Percentiles rank a stretch among this genome's conserved stretches.
Conservation (phyloP, 1,140 invertebrate species). For the Ephestia elutella region DNA sequence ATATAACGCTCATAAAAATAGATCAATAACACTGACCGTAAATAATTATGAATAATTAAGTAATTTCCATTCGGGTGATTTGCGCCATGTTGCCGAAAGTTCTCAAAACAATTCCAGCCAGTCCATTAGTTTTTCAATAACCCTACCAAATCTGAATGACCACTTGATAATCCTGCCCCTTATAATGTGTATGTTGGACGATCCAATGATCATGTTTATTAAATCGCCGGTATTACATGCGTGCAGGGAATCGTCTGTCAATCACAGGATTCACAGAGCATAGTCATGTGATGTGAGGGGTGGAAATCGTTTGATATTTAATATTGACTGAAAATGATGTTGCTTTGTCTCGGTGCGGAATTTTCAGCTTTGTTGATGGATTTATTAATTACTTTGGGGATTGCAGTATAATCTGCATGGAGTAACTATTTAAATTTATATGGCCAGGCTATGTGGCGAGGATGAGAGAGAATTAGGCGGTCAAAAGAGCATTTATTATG, state of each 20-base stretch:
- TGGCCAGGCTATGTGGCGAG: too few species aligned
- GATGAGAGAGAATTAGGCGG: too few species aligned
- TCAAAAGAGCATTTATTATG: too few species aligned
- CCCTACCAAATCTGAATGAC: not conserved
- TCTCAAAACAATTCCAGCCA: not conserved
- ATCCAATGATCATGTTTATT: constrained; percentile 2
- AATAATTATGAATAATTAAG: too few species aligned
- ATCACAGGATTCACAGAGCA: not conserved
- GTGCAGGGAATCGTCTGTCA: not conserved
- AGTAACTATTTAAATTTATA: too few species aligned
- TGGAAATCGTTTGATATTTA: not conserved
- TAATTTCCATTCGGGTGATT: too few species aligned
- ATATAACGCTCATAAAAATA: too few species aligned
- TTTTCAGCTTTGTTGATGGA: not conserved
- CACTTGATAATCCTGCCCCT: not conserved
- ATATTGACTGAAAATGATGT: not conserved
- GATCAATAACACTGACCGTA: not conserved
- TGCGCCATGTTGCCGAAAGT: not conserved
- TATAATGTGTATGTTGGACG: not conserved
- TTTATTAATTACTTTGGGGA: not conserved
- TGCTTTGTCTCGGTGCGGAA: not conserved
- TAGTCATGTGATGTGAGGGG: not conserved
- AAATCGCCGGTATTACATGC: not conserved
- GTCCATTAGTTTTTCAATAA: not conserved
- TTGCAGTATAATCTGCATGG: not conserved